A percentile compares a stretch with the other conserved stretches of the same genome.
These are phyloP conservation scores for Phrixothrix hirtus DNA, from an alignment of 2,888 invertebrate genomes.

Conservation along the genomic window DNA sequence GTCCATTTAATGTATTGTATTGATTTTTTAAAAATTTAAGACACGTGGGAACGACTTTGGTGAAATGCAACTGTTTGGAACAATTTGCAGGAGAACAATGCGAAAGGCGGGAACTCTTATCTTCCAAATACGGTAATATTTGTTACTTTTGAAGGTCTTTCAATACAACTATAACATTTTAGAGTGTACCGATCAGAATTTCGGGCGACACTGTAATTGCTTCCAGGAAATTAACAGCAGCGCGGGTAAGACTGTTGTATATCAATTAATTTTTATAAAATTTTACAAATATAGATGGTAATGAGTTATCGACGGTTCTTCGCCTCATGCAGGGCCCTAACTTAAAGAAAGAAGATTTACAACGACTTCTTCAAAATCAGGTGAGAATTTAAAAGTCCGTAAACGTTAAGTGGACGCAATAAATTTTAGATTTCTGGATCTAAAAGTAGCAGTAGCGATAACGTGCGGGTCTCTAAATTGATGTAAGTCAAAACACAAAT, in stretches of 20 bases:
- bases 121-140: constrained; percentile 48
- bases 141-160: neutral
- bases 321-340: constrained; percentile 25
- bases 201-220: constrained; percentile 9
- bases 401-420: neutral
- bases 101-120: constrained; percentile 63
- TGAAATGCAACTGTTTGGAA: constrained; percentile 70
- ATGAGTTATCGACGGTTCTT: constrained; percentile 18
- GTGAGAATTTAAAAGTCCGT: constrained; percentile 2
- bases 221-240: constrained; percentile 5
- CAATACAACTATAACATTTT: too few relatives aligned
- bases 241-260: constrained; percentile 15
- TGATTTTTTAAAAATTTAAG: constrained; percentile 57
- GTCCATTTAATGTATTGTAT: too few relatives aligned
- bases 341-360: constrained; percentile 16
- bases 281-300: too few relatives aligned
- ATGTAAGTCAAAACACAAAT: constrained; percentile 6
- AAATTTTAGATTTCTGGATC: constrained; percentile 10
- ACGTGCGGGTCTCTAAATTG: constrained; percentile 7
- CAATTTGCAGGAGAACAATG: constrained; percentile 73
- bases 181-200: constrained; percentile 3
- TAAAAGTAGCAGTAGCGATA: constrained; percentile 4
- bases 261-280: neutral
- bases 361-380: constrained; percentile 13
- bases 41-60: constrained; percentile 76